Percentiles rank a stretch among this genome's conserved stretches.
Evolutionary conservation across 37 sponge, comb jelly and placozoan genomes (phyloP).

Genomic region (Ephydatia muelleri): DNA sequence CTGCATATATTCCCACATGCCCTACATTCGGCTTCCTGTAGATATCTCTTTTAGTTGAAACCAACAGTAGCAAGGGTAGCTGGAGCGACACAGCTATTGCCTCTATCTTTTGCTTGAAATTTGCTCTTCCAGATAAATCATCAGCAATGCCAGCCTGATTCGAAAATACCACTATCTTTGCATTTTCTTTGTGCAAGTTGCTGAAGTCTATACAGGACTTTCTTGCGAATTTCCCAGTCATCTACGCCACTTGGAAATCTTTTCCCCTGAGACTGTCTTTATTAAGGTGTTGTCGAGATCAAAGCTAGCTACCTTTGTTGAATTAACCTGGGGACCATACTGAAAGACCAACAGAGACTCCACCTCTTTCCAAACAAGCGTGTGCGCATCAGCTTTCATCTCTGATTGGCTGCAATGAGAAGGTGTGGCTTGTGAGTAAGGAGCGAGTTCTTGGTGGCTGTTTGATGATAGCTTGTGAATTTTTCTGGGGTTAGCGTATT

Average conservation of each 20-base stretch:
- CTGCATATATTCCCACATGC: conserved; percentile 84
- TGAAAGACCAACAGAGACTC: conserved; percentile 30
- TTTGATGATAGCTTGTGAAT: background rate
- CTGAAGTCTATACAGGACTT: conserved; percentile 45
- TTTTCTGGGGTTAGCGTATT: no score
- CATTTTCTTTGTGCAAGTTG: conserved; percentile 49
- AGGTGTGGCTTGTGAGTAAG: background rate
- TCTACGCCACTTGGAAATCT: conserved; percentile 62
- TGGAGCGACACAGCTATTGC: conserved; percentile 23
- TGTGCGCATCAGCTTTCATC: background rate
- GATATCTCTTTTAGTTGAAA: conserved; percentile 44
- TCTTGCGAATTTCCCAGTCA: conserved; percentile 80
- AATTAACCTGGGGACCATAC: conserved; percentile 19
- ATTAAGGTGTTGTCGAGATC: conserved; percentile 93
- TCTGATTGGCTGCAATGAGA: background rate
- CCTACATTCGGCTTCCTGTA: conserved; percentile 82
- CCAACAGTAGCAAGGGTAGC: conserved; percentile 61
- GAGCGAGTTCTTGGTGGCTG: background rate
- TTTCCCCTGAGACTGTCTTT: conserved; percentile 76
- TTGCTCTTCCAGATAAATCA: conserved; percentile 34
- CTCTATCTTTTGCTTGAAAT: conserved; percentile 53
- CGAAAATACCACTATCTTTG: conserved; percentile 66
- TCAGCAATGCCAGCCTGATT: conserved; percentile 70
- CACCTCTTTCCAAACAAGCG: conserved; percentile 8
- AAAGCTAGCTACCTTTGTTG: conserved; percentile 63